phyloP scores from a whole-genome alignment of 2,888 invertebrate species.

The Smittia sp. region DNA sequence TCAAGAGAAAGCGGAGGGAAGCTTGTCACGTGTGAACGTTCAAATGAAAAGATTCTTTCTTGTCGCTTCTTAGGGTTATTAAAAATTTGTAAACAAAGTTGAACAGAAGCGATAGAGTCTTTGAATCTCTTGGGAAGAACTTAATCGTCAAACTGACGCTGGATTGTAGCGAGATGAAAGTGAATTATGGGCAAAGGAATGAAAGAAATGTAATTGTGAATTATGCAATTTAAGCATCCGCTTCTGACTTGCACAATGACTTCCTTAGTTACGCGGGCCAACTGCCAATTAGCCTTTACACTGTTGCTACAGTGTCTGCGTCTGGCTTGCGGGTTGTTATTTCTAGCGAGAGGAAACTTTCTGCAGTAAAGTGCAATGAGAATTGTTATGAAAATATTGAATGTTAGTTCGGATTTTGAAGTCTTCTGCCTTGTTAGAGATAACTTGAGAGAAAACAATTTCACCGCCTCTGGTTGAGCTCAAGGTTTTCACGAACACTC shows the following conservation, averaged over 20 bases:
- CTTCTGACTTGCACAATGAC: background rate
- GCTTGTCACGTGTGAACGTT: slow-evolving; percentile 40
- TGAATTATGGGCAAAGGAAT: background rate
- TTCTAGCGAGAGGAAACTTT: too few species aligned
- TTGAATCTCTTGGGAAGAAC: background rate
- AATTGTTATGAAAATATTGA: too few species aligned
- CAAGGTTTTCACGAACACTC: too few species aligned
- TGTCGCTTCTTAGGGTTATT: slow-evolving; percentile 30
- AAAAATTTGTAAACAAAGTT: slow-evolving; percentile 41
- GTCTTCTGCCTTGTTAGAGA: too few species aligned
- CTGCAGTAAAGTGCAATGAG: too few species aligned
- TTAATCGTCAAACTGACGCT: background rate
- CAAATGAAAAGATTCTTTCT: background rate
- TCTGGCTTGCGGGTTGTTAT: too few species aligned
- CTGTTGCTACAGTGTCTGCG: too few species aligned
- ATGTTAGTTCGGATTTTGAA: too few species aligned
- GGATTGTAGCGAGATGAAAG: background rate
- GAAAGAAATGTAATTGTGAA: slow-evolving; percentile 7
- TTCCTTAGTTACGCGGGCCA: background rate
- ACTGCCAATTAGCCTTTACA: slow-evolving; percentile 1
- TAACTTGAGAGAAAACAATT: too few species aligned
- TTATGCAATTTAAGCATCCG: slow-evolving; percentile 20
- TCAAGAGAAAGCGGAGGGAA: background rate
- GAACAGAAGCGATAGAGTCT: too few species aligned
- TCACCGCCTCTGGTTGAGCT: too few species aligned